These are phyloP conservation scores for Lipotes vexillifer DNA, from an alignment of 2,113 vertebrate genomes.

Conservation along the genomic window DNA sequence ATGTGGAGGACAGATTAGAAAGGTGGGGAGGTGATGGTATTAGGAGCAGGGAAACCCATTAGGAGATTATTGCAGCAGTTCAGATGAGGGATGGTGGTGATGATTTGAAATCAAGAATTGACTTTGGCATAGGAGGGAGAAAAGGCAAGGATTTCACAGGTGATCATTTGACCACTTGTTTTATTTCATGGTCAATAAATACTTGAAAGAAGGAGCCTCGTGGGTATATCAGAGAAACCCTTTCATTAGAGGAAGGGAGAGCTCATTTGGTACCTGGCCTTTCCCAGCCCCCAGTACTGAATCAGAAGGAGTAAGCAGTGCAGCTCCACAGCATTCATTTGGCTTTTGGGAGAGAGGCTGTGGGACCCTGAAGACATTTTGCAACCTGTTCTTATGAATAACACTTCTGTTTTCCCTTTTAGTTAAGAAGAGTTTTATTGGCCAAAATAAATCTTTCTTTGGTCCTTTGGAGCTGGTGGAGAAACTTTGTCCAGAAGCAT, in stretches of 20 bases:
- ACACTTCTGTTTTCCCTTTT: constrained; percentile 63
- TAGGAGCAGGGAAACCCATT: neutral
- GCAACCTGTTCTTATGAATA: constrained; percentile 26
- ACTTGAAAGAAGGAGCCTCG: neutral
- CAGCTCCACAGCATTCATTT: neutral
- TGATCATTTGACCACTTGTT: neutral
- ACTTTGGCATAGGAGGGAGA: neutral
- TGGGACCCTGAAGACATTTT: neutral
- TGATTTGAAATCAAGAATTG: neutral
- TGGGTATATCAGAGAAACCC: neutral
- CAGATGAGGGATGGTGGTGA: neutral
- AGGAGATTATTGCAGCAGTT: neutral
- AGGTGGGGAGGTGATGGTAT: neutral
- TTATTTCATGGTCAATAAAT: neutral
- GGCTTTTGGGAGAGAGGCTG: neutral
- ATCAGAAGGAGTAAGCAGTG: neutral
- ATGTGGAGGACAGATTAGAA: neutral
- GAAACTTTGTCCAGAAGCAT: constrained; percentile 95
- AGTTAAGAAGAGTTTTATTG: constrained; percentile 97
- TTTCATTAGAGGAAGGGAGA: neutral
- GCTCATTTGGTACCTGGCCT: neutral
- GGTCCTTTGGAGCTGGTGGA: constrained; percentile 96
- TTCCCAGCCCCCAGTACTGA: neutral
- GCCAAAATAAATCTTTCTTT: constrained; percentile 97
- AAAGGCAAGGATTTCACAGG: neutral